phyloP scores from a whole-genome alignment of 2,888 invertebrate genomes.

The Acrobasis repandana region DNA sequence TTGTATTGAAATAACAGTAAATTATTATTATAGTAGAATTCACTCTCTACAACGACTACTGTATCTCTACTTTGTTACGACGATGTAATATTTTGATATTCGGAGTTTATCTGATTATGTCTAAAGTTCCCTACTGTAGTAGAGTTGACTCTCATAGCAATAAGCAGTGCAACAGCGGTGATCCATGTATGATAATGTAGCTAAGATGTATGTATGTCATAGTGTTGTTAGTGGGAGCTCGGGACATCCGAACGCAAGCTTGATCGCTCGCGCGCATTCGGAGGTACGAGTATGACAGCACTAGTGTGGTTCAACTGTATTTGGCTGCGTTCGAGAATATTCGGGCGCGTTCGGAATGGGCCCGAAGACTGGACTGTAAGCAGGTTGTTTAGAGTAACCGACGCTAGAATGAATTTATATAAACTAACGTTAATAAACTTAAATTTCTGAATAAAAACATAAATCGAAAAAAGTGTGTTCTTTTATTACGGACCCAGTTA shows the following conservation, averaged over 20 bases:
- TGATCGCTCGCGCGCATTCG: not conserved
- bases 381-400: slow-evolving; percentile 65
- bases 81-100: slow-evolving; percentile 67
- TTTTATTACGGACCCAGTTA: slow-evolving; percentile 43
- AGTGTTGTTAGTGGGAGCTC: slow-evolving; percentile 42
- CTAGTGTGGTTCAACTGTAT: not conserved
- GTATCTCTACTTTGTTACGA: slow-evolving; percentile 59
- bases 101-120: slow-evolving; percentile 59
- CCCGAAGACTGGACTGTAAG: slow-evolving; percentile 63
- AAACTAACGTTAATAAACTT: slow-evolving; percentile 65
- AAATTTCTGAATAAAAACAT: slow-evolving; percentile 70
- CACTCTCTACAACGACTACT: slow-evolving; percentile 65
- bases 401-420: slow-evolving; percentile 75
- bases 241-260: slow-evolving; percentile 21
- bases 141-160: slow-evolving; percentile 51
- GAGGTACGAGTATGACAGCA: not conserved
- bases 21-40: slow-evolving; percentile 31
- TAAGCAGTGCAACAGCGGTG: slow-evolving; percentile 66
- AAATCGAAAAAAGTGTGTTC: slow-evolving; percentile 40
- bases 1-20: slow-evolving; percentile 32
- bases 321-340: slow-evolving; percentile 35
- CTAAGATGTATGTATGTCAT: slow-evolving; percentile 47
- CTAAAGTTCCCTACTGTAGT: slow-evolving; percentile 32
- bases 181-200: slow-evolving; percentile 48
- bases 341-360: slow-evolving; percentile 29